Conservation (phyloP, 2,888 invertebrate species). For the Cheilosia scutellata region DNA sequence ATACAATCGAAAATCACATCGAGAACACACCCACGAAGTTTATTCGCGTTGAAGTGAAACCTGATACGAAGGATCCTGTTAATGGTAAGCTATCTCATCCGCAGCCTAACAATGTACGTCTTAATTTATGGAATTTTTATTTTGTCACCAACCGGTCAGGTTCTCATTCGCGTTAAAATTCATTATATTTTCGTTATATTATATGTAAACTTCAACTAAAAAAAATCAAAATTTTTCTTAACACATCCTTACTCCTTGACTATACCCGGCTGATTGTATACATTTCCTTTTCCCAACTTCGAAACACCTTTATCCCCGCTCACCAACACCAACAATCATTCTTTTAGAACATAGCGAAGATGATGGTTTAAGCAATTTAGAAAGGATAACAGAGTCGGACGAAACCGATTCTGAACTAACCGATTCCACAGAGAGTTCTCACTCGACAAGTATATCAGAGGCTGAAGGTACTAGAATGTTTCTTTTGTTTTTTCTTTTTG, state of each 20-base stretch:
- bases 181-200: constrained; percentile 66
- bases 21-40: constrained; percentile 90
- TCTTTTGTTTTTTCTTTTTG: constrained; percentile 2
- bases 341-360: constrained; percentile 75
- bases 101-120: constrained; percentile 42
- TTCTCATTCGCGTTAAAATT: constrained; percentile 82
- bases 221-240: constrained; percentile 48
- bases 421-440: constrained; percentile 84
- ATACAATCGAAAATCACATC: constrained; percentile 84
- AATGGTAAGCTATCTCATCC: constrained; percentile 78
- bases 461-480: constrained; percentile 79
- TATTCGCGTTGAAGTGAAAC: constrained; percentile 91
- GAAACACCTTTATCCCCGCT: constrained; percentile 28
- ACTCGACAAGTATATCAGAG: constrained; percentile 83
- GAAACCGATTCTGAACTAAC: constrained; percentile 86
- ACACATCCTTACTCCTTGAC: constrained; percentile 48
- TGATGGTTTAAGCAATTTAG: constrained; percentile 77
- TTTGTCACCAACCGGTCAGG: constrained; percentile 77
- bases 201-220: constrained; percentile 60
- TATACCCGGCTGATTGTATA: constrained; percentile 38
- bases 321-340: constrained; percentile 43
- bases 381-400: constrained; percentile 84
- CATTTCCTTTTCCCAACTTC: constrained; percentile 28
- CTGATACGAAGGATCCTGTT: constrained; percentile 82
- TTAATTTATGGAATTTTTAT: constrained; percentile 74